A percentile compares a stretch with the other conserved stretches of the same genome.
phyloP scores from a whole-genome alignment of 2,888 invertebrate genomes.

The Clunio marinus region DNA sequence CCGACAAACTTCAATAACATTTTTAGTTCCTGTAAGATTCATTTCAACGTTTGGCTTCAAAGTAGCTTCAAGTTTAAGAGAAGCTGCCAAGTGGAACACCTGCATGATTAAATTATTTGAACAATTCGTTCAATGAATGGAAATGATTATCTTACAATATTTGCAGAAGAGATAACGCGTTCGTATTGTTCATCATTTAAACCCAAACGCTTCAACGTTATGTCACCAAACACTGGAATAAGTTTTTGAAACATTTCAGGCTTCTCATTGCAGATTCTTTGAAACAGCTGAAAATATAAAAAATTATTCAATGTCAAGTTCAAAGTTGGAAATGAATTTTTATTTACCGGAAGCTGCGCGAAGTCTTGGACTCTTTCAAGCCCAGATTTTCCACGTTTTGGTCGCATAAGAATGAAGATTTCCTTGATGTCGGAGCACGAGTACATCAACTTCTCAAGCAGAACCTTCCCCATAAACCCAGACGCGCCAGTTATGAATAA shows the following conservation, averaged over 20 bases:
- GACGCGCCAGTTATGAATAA: too few species aligned
- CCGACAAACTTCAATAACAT: constrained; percentile 72
- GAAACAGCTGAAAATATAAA: constrained; percentile 54
- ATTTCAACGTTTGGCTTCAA: constrained; percentile 83
- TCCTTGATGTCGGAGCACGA: constrained; percentile 60
- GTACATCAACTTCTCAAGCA: constrained; percentile 65
- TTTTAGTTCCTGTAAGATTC: constrained; percentile 82
- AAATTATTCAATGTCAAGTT: too few species aligned
- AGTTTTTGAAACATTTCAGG: constrained; percentile 71
- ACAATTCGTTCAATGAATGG: too few species aligned
- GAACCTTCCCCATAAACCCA: constrained; percentile 61
- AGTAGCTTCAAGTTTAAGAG: constrained; percentile 82
- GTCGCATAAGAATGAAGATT: constrained; percentile 61
- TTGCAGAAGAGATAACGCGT: constrained; percentile 62
- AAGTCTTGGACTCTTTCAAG: constrained; percentile 63
- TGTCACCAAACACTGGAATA: constrained; percentile 68
- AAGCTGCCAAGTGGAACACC: constrained; percentile 95
- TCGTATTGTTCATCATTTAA: constrained; percentile 58
- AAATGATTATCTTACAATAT: too few species aligned
- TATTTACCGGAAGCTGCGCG: constrained; percentile 59
- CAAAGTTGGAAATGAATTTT: too few species aligned
- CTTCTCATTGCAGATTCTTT: constrained; percentile 61
- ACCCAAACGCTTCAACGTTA: constrained; percentile 59
- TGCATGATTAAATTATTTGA: too few species aligned
- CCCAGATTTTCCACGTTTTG: constrained; percentile 62